A percentile compares a stretch with the other conserved stretches of the same genome.
Conservation (phyloP, 1,140 invertebrate species). For the Meloidogyne floridensis region DNA sequence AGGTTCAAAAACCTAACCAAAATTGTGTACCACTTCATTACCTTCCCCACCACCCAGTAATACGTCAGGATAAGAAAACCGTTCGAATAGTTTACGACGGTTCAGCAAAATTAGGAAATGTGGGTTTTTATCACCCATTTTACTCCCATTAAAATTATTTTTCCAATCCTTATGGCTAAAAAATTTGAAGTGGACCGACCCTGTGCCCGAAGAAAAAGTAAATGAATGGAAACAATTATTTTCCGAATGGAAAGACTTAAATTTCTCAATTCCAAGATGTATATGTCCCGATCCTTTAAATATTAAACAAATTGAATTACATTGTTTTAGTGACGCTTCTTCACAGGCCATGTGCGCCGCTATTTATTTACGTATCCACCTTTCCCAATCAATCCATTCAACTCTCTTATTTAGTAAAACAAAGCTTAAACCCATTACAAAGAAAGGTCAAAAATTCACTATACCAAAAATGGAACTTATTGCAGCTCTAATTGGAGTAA, state of each 20-base stretch:
- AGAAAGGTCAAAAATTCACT: neutral
- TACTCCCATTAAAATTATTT: slow-evolving; percentile 13
- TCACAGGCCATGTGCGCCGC: neutral
- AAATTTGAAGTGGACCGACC: neutral
- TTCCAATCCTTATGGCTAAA: neutral
- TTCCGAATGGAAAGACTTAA: neutral
- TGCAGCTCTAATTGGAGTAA: neutral
- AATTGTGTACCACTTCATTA: slow-evolving; percentile 17
- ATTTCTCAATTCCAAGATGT: neutral
- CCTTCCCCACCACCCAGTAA: slow-evolving; percentile 11
- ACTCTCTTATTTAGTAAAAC: too few relatives aligned
- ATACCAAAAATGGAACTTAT: slow-evolving; percentile 1
- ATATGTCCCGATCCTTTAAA: too few relatives aligned
- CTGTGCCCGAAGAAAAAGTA: too few relatives aligned
- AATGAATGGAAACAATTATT: too few relatives aligned
- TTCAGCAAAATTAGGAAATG: neutral
- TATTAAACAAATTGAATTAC: too few relatives aligned
- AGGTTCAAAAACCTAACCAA: neutral
- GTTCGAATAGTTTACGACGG: slow-evolving; percentile 24
- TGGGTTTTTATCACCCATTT: slow-evolving; percentile 27
- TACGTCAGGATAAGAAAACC: neutral
- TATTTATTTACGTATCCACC: neutral
- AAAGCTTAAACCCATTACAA: slow-evolving; percentile 7
- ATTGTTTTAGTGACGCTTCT: slow-evolving; percentile 12
- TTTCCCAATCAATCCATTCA: too few relatives aligned